These are phyloP conservation scores for Galendromus occidentalis DNA, from an alignment of 1,140 invertebrate genomes.

Conservation along the genomic window DNA sequence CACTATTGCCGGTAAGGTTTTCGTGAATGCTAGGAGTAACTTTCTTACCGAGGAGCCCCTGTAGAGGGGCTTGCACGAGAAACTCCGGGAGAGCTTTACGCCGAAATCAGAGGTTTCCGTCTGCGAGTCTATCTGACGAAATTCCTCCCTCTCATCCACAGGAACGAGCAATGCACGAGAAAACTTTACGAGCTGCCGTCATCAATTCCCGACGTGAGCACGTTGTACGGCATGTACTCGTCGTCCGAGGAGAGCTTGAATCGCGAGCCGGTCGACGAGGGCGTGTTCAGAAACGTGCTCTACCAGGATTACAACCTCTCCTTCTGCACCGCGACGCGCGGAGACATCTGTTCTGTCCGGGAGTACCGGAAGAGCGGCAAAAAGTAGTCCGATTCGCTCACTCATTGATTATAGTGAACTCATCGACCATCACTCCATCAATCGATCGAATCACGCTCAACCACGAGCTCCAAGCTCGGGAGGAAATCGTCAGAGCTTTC, in stretches of 20 bases:
- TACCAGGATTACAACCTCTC: constrained; percentile 6
- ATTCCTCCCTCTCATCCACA: background rate
- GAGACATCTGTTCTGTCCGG: background rate
- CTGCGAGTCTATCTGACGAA: background rate
- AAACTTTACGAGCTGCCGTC: background rate
- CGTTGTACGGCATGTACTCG: constrained; percentile 7
- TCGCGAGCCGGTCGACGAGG: background rate
- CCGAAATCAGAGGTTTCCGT: too few species aligned
- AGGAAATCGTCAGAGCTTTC: too few species aligned
- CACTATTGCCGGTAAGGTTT: background rate
- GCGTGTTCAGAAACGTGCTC: background rate
- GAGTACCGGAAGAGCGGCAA: background rate
- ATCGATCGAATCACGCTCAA: too few species aligned
- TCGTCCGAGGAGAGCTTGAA: background rate
- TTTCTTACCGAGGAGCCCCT: background rate
- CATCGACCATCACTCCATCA: too few species aligned
- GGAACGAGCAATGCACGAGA: constrained; percentile 5
- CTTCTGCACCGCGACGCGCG: background rate
- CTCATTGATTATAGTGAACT: too few species aligned
- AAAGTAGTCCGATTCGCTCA: too few species aligned
- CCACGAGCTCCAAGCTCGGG: too few species aligned
- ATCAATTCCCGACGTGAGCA: background rate
- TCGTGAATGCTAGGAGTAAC: background rate
- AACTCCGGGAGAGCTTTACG: too few species aligned
- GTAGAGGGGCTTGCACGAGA: too few species aligned